phyloP scores from a whole-genome alignment of 23 tunicate genomes.

The Styela clava region DNA sequence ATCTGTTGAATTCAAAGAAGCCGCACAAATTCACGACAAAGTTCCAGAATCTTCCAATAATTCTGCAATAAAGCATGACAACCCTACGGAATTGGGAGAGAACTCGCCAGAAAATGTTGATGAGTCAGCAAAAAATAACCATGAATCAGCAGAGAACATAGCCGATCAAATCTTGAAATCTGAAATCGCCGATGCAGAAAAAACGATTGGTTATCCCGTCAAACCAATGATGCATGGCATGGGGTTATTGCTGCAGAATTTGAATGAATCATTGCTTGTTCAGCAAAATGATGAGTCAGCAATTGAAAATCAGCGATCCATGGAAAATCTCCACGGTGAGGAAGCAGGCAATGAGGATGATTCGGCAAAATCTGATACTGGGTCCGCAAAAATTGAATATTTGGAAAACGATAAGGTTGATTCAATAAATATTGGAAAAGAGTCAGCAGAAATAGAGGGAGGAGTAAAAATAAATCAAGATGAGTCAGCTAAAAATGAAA shows the following conservation, averaged over 20 bases:
- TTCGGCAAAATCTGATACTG: neutral
- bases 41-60: neutral
- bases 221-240: neutral
- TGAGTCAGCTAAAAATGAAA: slow-evolving; percentile 2
- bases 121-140: too few relatives aligned
- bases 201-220: too few relatives aligned
- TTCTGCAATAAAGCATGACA: neutral
- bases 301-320: neutral
- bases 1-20: too few relatives aligned
- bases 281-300: neutral
- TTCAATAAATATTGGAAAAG: neutral
- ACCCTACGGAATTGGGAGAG: neutral
- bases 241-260: neutral
- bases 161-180: too few relatives aligned
- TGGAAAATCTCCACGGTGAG: neutral
- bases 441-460: neutral
- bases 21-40: too few relatives aligned
- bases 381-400: too few relatives aligned
- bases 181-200: too few relatives aligned
- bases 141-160: too few relatives aligned
- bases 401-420: neutral
- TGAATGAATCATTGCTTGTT: neutral
- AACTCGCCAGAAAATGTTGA: too few relatives aligned
- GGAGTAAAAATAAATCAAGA: neutral
- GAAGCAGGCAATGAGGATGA: neutral